Evolutionary conservation across 2,888 invertebrate genomes (phyloP), one percentile per base, ranked within the genome.

Genomic region (Apomyelois bistriatella): DNA sequence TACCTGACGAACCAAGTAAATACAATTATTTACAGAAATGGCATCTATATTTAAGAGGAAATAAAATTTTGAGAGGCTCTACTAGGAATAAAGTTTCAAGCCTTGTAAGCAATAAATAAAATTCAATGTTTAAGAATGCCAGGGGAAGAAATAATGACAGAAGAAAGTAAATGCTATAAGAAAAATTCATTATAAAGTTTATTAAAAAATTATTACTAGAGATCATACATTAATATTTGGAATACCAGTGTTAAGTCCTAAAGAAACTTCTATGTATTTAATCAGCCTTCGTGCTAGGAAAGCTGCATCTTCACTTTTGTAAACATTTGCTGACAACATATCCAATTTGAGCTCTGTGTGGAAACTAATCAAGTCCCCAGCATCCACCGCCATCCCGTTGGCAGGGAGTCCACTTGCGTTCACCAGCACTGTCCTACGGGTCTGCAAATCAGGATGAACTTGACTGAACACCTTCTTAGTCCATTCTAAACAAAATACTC

Each of bases 171-270:
- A 22, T 22, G 22, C 22, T 22, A 22, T n/a, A n/a, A n/a, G n/a
- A 22, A 22, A 22, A 22, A 22, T 3, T 22, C 2, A 2, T 22
- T 22, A 22, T 5, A 22, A 22, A 22, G n/a, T 22, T 22, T 22
- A 22, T 22, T 22, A 22, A 5, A 22, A 22, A 22, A n/a, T n/a
- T n/a, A n/a, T n/a, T n/a, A n/a, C n/a, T n/a, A 22, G 22, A 22
- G 5, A 52, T 79, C 57, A 84, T 43, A 86, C 66, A 75, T 88
- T 85, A 52, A 90, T 52, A 68, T 88, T 88, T 17, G 90, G 90
- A 55, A 90, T 75, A 53, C 90, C 90, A 61, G 88, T 88, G 42
- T 76, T 77, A 22, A 81, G 63, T 64, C 90, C 90, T 58, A 87
- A 41, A 41, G 84, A 77, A 9, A 84, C 83, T 79, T 87, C 83